Evolutionary conservation across 2,888 invertebrate species (phyloP).

Genomic region (Autographa pulchrina): DNA sequence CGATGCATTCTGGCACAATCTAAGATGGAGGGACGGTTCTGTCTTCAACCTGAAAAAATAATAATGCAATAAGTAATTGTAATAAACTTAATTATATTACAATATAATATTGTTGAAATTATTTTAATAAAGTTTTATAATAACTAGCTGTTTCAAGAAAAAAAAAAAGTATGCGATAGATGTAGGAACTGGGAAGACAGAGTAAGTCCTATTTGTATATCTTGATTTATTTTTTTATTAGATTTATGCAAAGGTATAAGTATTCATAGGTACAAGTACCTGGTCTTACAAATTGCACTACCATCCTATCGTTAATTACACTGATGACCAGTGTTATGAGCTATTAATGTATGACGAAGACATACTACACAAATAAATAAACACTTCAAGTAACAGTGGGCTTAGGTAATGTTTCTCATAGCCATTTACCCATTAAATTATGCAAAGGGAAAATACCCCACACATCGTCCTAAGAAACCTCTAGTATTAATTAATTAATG

Average conservation of each 20-base stretch:
- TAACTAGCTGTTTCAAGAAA: no score
- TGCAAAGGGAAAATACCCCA: slow-evolving; percentile 42
- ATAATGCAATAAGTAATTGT: background rate
- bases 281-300: background rate
- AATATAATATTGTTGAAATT: no score
- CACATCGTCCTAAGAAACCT: slow-evolving; percentile 28
- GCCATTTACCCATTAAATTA: slow-evolving; percentile 26
- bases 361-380: background rate
- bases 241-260: no score
- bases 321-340: no score
- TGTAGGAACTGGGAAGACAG: no score
- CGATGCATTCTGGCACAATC: background rate
- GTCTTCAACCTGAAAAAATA: background rate
- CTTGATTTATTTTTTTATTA: no score
- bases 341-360: background rate
- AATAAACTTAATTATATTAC: no score
- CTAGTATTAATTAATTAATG: slow-evolving; percentile 44
- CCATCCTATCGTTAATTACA: no score
- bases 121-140: no score
- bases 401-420: background rate
- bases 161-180: no score
- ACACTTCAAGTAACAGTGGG: background rate
- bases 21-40: background rate
- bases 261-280: no score
- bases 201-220: no score